A percentile compares a stretch with the other conserved stretches of the same genome.
phyloP scores from a whole-genome alignment of 2,797 vertebrate species.

The Sebastiscus albofasciatus region DNA sequence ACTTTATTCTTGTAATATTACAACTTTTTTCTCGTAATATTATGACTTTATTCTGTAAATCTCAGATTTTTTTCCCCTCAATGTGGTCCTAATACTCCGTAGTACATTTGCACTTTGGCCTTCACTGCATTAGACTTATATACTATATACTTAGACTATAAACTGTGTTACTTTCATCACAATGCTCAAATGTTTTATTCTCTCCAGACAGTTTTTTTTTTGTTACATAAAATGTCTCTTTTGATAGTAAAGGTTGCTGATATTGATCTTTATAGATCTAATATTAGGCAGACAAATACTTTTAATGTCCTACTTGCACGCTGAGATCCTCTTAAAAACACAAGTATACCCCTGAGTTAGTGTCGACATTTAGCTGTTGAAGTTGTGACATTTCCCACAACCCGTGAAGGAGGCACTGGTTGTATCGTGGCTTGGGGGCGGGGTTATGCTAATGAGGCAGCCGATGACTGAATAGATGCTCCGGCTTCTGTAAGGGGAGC shows the following conservation, averaged over 20 bases:
- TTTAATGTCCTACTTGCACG: not conserved
- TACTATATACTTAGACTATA: no score
- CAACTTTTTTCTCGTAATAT: accelerated
- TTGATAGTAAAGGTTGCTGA: no score
- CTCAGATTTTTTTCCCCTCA: no score
- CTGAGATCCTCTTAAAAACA: not conserved
- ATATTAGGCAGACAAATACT: not conserved
- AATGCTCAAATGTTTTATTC: no score
- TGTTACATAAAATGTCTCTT: accelerated
- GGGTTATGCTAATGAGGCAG: conserved; percentile 74
- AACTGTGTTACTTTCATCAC: no score
- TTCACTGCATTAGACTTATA: no score
- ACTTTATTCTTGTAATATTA: no score
- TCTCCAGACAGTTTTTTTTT: no score
- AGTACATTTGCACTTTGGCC: no score
- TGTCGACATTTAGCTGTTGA: not conserved
- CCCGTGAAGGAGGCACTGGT: conserved; percentile 23
- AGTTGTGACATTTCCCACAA: conserved; percentile 2
- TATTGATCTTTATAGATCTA: not conserved
- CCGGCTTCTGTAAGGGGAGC: conserved; percentile 26
- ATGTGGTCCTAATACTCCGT: no score
- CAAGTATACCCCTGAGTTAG: not conserved
- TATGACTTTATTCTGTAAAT: no score
- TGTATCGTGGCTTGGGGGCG: conserved; percentile 56
- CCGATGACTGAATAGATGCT: conserved; percentile 67